Evolutionary conservation across 2,797 vertebrate genomes (phyloP).

Genomic region (Geotrypetes seraphini): DNA sequence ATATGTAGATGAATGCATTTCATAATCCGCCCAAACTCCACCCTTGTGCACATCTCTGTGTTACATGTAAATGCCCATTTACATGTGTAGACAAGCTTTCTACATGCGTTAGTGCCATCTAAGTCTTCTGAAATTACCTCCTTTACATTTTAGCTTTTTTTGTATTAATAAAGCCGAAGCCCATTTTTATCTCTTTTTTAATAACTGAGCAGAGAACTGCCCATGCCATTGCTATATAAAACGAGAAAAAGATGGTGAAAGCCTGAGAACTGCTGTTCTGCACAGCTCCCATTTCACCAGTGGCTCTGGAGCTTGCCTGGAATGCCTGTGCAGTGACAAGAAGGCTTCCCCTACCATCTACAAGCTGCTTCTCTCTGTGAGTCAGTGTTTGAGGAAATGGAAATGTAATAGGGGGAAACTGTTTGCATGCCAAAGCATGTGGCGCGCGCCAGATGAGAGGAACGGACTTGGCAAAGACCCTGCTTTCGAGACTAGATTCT

Average conservation of each 20-base stretch:
- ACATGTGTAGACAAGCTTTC: too few relatives aligned
- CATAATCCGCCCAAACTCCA: too few relatives aligned
- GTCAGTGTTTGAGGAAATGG: slow-evolving; percentile 31
- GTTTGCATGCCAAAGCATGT: slow-evolving; percentile 62
- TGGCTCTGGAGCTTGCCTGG: background rate
- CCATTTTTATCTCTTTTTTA: too few relatives aligned
- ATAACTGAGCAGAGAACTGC: background rate
- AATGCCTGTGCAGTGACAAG: background rate
- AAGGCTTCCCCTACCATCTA: background rate
- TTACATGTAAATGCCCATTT: too few relatives aligned
- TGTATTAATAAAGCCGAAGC: too few relatives aligned
- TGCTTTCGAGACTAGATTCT: slow-evolving; percentile 55
- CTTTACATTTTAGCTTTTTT: too few relatives aligned
- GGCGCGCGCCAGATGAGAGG: slow-evolving; percentile 67
- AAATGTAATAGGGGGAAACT: slow-evolving; percentile 54
- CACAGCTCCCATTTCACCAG: background rate
- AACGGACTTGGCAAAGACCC: slow-evolving; percentile 64
- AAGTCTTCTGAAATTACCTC: too few relatives aligned
- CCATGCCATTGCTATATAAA: background rate
- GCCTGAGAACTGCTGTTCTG: too few relatives aligned
- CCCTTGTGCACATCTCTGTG: too few relatives aligned
- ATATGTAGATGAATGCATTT: too few relatives aligned
- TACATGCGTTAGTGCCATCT: too few relatives aligned
- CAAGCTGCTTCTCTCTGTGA: slow-evolving; percentile 46
- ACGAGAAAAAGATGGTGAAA: background rate